phyloP scores from a whole-genome alignment of 2,888 invertebrate genomes.

The Bombyx huttoni region DNA sequence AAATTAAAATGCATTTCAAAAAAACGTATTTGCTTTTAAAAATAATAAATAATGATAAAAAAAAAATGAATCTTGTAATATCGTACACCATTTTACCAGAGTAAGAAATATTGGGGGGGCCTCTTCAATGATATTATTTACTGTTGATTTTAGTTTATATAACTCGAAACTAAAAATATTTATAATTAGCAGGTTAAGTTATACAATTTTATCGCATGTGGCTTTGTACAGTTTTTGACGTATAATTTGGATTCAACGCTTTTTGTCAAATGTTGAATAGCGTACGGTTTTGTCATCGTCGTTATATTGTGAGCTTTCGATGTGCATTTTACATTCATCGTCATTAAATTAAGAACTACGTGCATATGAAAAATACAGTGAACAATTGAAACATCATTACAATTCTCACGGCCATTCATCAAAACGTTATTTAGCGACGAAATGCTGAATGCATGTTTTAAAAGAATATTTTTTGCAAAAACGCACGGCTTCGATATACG shows the following conservation, averaged over 20 bases:
- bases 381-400: constrained; percentile 2
- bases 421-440: constrained; percentile 57
- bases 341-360: constrained; percentile 6
- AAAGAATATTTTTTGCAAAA: constrained; percentile 58
- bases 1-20: too few relatives aligned
- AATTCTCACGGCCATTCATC: constrained; percentile 40
- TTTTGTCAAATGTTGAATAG: not conserved
- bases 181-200: not conserved
- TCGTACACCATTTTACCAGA: too few relatives aligned
- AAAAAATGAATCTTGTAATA: too few relatives aligned
- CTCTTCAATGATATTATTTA: not conserved
- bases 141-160: not conserved
- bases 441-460: constrained; percentile 63
- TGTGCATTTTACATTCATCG: constrained; percentile 41
- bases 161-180: too few relatives aligned
- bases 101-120: too few relatives aligned
- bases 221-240: constrained; percentile 49
- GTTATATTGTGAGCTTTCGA: constrained; percentile 47
- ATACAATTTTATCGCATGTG: constrained; percentile 30
- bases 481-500: constrained; percentile 71
- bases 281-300: constrained; percentile 15
- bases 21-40: too few relatives aligned
- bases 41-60: too few relatives aligned
- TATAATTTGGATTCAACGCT: constrained; percentile 5
- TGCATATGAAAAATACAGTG: constrained; percentile 4